phyloP scores from a whole-genome alignment of 1,140 invertebrate genomes.

The Pemphigus obesinymphae region DNA sequence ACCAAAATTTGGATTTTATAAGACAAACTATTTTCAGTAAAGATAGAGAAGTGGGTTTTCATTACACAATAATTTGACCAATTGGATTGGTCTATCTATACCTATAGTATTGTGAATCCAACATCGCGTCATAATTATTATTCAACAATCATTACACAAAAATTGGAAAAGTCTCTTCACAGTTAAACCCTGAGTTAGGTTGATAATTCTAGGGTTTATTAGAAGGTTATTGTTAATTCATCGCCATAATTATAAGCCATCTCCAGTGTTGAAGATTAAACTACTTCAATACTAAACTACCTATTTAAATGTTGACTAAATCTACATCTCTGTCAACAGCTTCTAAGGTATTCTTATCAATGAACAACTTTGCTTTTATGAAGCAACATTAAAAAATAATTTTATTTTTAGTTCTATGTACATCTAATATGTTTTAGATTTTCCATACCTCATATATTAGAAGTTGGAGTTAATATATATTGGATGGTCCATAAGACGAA shows the following conservation, averaged over 20 bases:
- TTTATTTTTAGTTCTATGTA: constrained; percentile 30
- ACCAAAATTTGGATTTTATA: constrained; percentile 4
- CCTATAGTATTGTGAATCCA: constrained; percentile 1
- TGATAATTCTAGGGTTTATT: constrained; percentile 18
- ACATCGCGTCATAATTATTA: constrained; percentile 14
- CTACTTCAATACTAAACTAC: constrained; percentile 7
- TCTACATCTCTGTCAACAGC: background rate
- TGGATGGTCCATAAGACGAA: constrained; percentile 25
- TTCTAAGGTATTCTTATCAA: constrained; percentile 32
- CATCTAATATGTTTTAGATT: constrained; percentile 27
- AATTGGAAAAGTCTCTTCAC: background rate
- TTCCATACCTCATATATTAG: constrained; percentile 22
- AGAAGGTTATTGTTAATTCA: background rate
- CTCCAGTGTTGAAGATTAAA: constrained; percentile 13
- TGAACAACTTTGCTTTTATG: constrained; percentile 2
- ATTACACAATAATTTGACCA: constrained; percentile 17
- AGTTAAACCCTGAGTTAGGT: constrained; percentile 24
- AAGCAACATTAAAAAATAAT: constrained; percentile 15
- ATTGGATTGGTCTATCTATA: constrained; percentile 15
- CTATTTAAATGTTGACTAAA: constrained; percentile 12
- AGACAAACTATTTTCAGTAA: constrained; percentile 30
- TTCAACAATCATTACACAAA: background rate
- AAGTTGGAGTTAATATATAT: constrained; percentile 13
- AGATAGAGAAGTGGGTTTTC: constrained; percentile 4
- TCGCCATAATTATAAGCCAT: constrained; percentile 2